Evolutionary conservation across 2,113 vertebrate genomes (phyloP), one percentile per base, ranked within the genome.

Genomic region (Dromiciops gliroides): DNA sequence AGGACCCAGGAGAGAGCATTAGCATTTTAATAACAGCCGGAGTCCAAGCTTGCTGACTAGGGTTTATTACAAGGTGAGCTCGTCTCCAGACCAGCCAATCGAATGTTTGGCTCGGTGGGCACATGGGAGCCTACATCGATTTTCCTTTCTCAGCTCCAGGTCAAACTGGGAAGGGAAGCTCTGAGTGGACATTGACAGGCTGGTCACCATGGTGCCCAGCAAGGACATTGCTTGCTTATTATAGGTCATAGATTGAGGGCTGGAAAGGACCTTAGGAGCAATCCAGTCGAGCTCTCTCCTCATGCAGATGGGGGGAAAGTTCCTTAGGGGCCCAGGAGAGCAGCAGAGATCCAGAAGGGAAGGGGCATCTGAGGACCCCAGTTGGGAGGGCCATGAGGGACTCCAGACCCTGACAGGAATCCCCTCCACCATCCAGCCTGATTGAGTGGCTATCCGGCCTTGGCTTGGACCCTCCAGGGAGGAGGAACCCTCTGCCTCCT

Each of bases 311-410:
- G 19, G 67, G 67, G 51, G 91, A 48, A 23, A 19, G 3, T 31
- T 26, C 9, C 22, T 2, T 0, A 8, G 26, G 56, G 31, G 24
- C 53, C 60, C 90, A 44, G 44, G 1, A 0, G 8, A 4, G 23
- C 28, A 16, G 28, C 51, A 23, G 48, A 56, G 44, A 51, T 4
- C 90, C 49, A 89, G 51, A 92, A 3, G 22, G 90, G 50, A 89
- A 60, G 50, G 48, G 51, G 28, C 7, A 16, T 60, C 26, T 47
- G 5, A 51, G 75, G 9, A 31, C 44, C 26, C 19, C 3, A 37
- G 31, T 47, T 16, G 0, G 50, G 51, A 93, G 26, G 90, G 37
- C 0, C 89, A 0, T 9, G 11, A 31, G 28, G 56, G 12, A 26
- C 1, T 26, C 37, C 37, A 44, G n/a, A 83, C 0, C n/a, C n/a